Evolutionary conservation across 2,113 vertebrate species (phyloP), one percentile per base, ranked within the genome.

Genomic region (Orthonyx spaldingii): DNA sequence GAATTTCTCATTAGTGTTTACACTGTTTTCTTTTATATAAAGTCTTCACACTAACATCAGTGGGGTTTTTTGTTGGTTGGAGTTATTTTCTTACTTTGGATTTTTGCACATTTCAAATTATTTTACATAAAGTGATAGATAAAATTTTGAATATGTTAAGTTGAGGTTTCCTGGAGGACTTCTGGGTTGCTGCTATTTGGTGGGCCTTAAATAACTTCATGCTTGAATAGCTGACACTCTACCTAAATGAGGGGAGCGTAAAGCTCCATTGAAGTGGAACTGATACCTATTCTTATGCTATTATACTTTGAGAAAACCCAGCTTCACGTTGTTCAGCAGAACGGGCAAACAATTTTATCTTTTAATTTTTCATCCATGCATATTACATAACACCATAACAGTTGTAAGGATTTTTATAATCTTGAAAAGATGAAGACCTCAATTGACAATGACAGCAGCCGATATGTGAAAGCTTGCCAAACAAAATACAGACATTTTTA

Each of bases 11-110:
- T 41, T 19, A 49, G 7, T 2, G 2, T 13, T 46, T 78, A 63
- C 37, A 27, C 30, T 32, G 2, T 24, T 55, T 64, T 72, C 3
- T 63, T 80, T 42, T 55, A 24, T 50, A 20, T 9, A 3, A 64
- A 33, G 16, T 55, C 21, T 77, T 81, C 16, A 18, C 8, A 30
- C 11, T 64, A 77, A 60, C 1, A 35, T 30, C 13, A 9, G 11
- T 46, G 21, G 4, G 4, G 2, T 0, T 4, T 13, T n/a, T 42
- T 59, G 9, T n/a, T 69, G 27, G 9, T 30, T 44, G 32, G 11
- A 3, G 0, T 6, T 74, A 39, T 50, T 60, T 64, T 9, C 26
- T 80, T 41, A 18, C 22, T 46, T 61, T 21, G 7, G 1, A 42
- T 61, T 91, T 82, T 66, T 65, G 3, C 9, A 33, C 68, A 63